These are phyloP conservation scores for Campoletis raptor DNA, from an alignment of 2,888 invertebrate species.

Conservation along the genomic window DNA sequence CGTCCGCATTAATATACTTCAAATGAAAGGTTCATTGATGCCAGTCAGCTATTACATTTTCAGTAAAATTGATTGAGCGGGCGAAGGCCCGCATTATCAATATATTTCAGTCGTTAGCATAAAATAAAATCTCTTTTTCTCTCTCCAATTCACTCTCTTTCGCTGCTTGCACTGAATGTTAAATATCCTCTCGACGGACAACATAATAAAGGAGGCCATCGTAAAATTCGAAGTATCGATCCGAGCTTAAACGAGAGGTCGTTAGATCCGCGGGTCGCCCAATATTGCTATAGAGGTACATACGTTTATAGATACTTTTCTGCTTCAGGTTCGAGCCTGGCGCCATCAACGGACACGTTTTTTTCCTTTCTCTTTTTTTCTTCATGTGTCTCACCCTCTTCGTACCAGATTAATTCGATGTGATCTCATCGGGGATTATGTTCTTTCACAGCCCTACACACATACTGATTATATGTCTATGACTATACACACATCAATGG, in stretches of 20 bases:
- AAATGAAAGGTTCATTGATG: background rate
- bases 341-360: slow-evolving; percentile 30
- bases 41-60: background rate
- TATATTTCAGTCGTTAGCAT: background rate
- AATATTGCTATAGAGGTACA: slow-evolving; percentile 19
- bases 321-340: slow-evolving; percentile 1
- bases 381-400: slow-evolving; percentile 30
- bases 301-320: slow-evolving; percentile 1
- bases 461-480: slow-evolving; percentile 9
- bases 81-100: background rate
- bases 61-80: background rate
- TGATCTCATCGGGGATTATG: slow-evolving; percentile 57
- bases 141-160: background rate
- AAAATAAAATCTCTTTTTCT: background rate
- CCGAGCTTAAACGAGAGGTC: slow-evolving; percentile 64
- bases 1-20: background rate
- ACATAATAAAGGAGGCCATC: slow-evolving; percentile 70
- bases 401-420: slow-evolving; percentile 59
- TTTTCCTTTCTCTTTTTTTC: slow-evolving; percentile 16
- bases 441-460: slow-evolving; percentile 50
- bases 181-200: slow-evolving; percentile 62
- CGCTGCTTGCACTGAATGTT: slow-evolving; percentile 10
- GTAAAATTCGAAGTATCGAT: slow-evolving; percentile 70
- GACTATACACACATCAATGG: background rate
- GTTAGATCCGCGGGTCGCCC: slow-evolving; percentile 54